Percentiles rank a stretch among this genome's conserved stretches.
phyloP scores from a whole-genome alignment of 2,888 invertebrate genomes.

The Morpho achilles region DNA sequence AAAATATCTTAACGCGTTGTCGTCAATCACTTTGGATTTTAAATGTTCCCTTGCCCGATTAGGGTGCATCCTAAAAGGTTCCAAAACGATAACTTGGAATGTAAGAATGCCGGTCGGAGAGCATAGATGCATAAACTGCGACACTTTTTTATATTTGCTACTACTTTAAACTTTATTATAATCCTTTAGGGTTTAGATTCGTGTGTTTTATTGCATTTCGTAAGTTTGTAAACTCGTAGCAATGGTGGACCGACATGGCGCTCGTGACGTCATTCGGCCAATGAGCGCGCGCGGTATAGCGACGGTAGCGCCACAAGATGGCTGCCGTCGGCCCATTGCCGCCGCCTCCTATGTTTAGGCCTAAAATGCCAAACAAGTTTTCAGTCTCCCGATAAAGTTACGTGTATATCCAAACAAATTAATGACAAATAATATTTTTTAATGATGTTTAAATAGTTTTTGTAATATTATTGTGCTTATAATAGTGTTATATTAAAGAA shows the following conservation, averaged over 20 bases:
- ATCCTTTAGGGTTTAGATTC: slow-evolving; percentile 39
- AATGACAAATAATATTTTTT: slow-evolving; percentile 3
- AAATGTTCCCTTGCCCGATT: slow-evolving; percentile 66
- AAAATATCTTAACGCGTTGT: slow-evolving; percentile 65
- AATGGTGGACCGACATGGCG: slow-evolving; percentile 74
- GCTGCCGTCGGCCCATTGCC: slow-evolving; percentile 67
- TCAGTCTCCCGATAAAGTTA: slow-evolving; percentile 29
- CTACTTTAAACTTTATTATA: slow-evolving; percentile 29
- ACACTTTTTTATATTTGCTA: slow-evolving; percentile 38
- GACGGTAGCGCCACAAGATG: slow-evolving; percentile 77
- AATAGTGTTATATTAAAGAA: neutral
- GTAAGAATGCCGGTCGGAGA: slow-evolving; percentile 71
- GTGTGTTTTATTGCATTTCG: slow-evolving; percentile 29
- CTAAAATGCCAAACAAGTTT: slow-evolving; percentile 57
- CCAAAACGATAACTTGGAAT: slow-evolving; percentile 68
- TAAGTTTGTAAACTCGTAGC: slow-evolving; percentile 51
- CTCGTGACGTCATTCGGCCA: slow-evolving; percentile 74
- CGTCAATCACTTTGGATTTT: slow-evolving; percentile 62
- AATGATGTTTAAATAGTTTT: slow-evolving; percentile 1
- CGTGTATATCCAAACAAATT: slow-evolving; percentile 17
- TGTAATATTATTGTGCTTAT: neutral
- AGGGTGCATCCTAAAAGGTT: slow-evolving; percentile 76
- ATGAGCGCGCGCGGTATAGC: slow-evolving; percentile 59
- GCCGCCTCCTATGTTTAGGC: slow-evolving; percentile 74
- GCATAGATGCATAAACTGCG: slow-evolving; percentile 58